Percentiles rank a stretch among this genome's conserved stretches.
Evolutionary conservation across 2,888 invertebrate species (phyloP).

Genomic region (Drosophila colorata): DNA sequence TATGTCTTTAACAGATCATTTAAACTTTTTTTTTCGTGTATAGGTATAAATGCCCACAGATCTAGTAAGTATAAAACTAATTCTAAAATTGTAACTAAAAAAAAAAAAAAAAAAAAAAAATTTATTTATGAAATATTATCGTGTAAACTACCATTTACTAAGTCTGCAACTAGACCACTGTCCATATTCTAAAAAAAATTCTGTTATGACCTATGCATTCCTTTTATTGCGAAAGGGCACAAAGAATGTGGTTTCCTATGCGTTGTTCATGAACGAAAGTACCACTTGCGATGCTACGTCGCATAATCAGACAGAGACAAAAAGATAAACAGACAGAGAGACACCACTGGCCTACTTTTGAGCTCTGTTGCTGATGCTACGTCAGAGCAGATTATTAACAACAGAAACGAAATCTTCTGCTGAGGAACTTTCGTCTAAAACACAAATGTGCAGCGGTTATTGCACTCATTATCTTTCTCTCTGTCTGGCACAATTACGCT

Average conservation of each 20-base stretch:
- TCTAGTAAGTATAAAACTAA: too few species aligned
- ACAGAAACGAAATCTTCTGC: constrained; percentile 27
- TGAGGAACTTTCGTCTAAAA: constrained; percentile 21
- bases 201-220: not conserved
- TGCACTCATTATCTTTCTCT: constrained; percentile 16
- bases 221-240: not conserved
- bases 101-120: too few species aligned
- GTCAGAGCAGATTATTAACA: constrained; percentile 24
- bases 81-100: too few species aligned
- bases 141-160: too few species aligned
- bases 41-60: too few species aligned
- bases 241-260: not conserved
- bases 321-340: constrained; percentile 37
- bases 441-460: constrained; percentile 12
- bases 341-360: constrained; percentile 49
- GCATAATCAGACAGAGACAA: constrained; percentile 28
- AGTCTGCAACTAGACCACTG: too few species aligned
- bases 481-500: not conserved
- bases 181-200: not conserved
- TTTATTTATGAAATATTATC: too few species aligned
- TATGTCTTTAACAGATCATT: too few species aligned
- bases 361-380: constrained; percentile 20
- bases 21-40: too few species aligned
- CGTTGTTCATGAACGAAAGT: constrained; percentile 1
- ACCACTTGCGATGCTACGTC: constrained; percentile 8